A percentile compares a stretch with the other conserved stretches of the same genome.
Conservation (phyloP, 2,888 invertebrate species). For the Argyresthia albistria region DNA sequence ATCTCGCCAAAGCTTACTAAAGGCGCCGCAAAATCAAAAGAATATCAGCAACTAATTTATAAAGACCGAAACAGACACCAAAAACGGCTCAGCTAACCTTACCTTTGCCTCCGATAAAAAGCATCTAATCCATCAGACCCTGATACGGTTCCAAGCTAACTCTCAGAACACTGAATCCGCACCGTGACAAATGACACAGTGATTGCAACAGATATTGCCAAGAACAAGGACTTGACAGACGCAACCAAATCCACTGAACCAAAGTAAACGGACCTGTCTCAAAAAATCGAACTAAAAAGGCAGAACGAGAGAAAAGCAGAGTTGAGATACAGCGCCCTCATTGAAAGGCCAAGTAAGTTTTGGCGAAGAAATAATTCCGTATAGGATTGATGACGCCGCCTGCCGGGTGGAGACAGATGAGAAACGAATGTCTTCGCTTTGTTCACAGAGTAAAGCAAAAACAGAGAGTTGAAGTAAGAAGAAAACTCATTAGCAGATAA, state of each 20-base stretch:
- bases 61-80: no score
- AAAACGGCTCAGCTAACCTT: no score
- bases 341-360: conserved; percentile 3
- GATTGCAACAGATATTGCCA: conserved; percentile 50
- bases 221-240: conserved; percentile 22
- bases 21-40: no score
- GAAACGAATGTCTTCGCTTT: conserved; percentile 33
- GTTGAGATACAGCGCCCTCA: not conserved
- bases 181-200: conserved; percentile 62
- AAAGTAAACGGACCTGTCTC: not conserved
- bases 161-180: conserved; percentile 18
- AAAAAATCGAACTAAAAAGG: not conserved
- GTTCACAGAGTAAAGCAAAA: not conserved
- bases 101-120: not conserved
- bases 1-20: no score
- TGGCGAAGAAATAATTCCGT: conserved; percentile 32
- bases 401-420: conserved; percentile 36
- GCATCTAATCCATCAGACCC: conserved; percentile 44
- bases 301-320: not conserved
- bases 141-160: not conserved
- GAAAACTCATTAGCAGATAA: conserved; percentile 4
- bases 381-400: conserved; percentile 50
- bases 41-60: no score
- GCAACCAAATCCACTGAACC: not conserved
- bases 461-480: not conserved